Percentiles rank a stretch among this genome's conserved stretches.
Conservation (phyloP, 1,140 invertebrate genomes). For the Drosophila setifemur region DNA sequence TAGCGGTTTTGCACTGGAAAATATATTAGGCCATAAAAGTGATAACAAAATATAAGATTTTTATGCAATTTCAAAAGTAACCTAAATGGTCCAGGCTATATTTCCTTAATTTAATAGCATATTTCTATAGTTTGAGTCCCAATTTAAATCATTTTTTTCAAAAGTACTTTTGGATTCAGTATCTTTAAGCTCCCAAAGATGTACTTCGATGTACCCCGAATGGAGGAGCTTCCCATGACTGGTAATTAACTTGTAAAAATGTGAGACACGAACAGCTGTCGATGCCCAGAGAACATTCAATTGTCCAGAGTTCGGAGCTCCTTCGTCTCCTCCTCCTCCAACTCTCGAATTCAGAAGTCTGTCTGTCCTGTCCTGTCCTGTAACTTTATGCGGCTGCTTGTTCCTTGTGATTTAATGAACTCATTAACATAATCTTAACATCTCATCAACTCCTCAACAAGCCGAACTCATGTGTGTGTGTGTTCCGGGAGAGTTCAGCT, state of each 20-base stretch:
- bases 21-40: not conserved
- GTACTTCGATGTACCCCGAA: no score
- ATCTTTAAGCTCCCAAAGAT: no score
- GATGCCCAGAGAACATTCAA: not conserved
- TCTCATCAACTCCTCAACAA: conserved; percentile 71
- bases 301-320: conserved; percentile 2
- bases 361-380: conserved; percentile 14
- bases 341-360: not conserved
- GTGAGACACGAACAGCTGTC: not conserved
- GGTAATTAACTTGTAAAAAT: conserved; percentile 11
- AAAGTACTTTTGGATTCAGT: no score
- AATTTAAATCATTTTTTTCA: no score
- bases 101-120: no score
- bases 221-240: conserved; percentile 1
- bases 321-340: no score
- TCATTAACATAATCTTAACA: conserved; percentile 80
- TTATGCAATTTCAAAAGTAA: no score
- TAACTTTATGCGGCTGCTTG: conserved; percentile 44
- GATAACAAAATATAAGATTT: no score
- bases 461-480: conserved; percentile 31
- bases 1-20: not conserved
- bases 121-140: no score
- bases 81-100: no score
- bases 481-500: conserved; percentile 29
- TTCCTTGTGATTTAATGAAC: conserved; percentile 74